These are phyloP conservation scores for Epistrophe grossulariae DNA, from an alignment of 2,888 invertebrate genomes.

Conservation along the genomic window DNA sequence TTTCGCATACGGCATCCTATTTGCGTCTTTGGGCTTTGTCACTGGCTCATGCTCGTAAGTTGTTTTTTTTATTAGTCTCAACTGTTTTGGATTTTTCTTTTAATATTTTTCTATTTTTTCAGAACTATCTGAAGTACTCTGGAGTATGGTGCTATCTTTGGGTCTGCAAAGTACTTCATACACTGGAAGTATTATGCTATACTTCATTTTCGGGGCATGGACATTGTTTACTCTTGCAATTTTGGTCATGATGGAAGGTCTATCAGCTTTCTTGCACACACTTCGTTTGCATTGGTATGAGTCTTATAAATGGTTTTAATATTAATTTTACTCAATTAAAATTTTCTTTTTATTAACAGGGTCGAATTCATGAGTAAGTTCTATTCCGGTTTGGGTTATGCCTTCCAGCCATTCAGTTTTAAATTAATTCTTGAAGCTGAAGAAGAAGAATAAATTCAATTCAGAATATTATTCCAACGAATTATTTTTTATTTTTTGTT, in stretches of 20 bases:
- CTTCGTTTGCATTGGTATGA: constrained; percentile 97
- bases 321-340: background rate
- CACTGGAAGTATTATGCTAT: constrained; percentile 90
- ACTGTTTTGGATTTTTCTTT: background rate
- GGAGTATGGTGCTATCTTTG: constrained; percentile 93
- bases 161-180: constrained; percentile 88
- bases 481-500: background rate
- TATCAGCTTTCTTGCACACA: constrained; percentile 99
- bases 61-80: background rate
- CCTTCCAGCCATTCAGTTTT: constrained; percentile 94
- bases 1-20: constrained; percentile 98
- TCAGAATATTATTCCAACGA: constrained; percentile 22
- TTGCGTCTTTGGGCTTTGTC: constrained; percentile 98
- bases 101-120: constrained; percentile 84
- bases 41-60: constrained; percentile 95
- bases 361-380: constrained; percentile 99
- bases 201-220: constrained; percentile 95
- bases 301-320: constrained; percentile 16
- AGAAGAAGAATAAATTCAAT: constrained; percentile 80
- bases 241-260: constrained; percentile 98
- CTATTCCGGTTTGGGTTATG: constrained; percentile 92
- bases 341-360: constrained; percentile 84
- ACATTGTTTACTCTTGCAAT: constrained; percentile 95
- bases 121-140: constrained; percentile 95
- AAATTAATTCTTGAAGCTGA: constrained; percentile 88